Conservation (phyloP, 2,113 vertebrate species). For the Promerops cafer region DNA sequence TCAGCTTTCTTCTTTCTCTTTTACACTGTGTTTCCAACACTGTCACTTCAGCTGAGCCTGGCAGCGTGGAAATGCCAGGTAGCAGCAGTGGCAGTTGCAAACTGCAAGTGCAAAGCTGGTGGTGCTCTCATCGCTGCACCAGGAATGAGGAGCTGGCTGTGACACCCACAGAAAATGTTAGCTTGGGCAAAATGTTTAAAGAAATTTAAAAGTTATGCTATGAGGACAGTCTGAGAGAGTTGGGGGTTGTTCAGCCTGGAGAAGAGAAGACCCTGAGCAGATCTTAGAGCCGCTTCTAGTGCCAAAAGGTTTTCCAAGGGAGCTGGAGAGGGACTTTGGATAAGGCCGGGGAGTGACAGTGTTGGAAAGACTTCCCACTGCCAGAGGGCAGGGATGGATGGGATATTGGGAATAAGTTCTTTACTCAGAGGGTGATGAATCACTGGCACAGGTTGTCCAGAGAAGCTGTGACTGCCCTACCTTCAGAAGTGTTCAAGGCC, state of each 20-base stretch:
- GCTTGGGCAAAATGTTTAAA: neutral
- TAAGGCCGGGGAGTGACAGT: neutral
- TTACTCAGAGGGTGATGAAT: neutral
- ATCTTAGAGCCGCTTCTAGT: neutral
- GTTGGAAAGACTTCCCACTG: neutral
- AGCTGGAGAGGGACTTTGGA: neutral
- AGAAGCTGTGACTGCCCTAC: neutral
- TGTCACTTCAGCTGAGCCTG: neutral
- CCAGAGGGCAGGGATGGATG: neutral
- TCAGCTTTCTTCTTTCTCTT: constrained; percentile 1
- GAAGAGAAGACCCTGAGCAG: neutral
- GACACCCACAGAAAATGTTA: neutral
- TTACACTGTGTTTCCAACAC: neutral
- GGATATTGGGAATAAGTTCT: neutral
- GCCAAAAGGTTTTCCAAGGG: neutral
- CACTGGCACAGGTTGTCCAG: neutral
- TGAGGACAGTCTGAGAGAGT: neutral
- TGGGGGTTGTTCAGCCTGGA: neutral
- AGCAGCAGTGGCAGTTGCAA: neutral
- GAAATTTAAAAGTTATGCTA: neutral
- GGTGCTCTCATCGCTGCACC: neutral
- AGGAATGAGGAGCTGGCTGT: neutral
- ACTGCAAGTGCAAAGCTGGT: neutral
- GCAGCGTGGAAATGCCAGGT: neutral
- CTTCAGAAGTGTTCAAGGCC: neutral